Conservation (phyloP, 2,888 invertebrate genomes). For the Yponomeuta malinellus region DNA sequence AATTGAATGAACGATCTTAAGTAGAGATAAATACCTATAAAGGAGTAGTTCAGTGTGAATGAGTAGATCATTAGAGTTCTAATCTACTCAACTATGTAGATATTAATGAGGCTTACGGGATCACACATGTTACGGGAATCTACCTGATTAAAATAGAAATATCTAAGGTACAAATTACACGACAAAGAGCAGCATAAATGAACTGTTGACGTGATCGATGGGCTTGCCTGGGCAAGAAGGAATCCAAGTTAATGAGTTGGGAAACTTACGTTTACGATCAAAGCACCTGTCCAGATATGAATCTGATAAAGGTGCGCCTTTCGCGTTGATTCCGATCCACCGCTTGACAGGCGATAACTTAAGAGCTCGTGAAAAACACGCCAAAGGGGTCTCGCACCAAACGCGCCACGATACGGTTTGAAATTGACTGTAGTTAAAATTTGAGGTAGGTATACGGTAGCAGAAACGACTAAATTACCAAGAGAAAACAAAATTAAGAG, state of each 20-base stretch:
- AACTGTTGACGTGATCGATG: background rate
- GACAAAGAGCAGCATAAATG: conserved; percentile 5
- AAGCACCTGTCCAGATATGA: background rate
- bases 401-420: background rate
- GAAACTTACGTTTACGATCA: conserved; percentile 3
- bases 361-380: background rate
- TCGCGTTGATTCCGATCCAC: background rate
- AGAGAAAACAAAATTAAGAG: too few species aligned
- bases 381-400: background rate
- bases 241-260: background rate
- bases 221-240: background rate
- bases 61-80: background rate
- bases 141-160: background rate
- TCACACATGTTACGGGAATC: background rate
- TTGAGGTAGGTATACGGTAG: background rate
- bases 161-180: background rate
- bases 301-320: conserved; percentile 2
- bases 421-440: background rate
- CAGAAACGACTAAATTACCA: too few species aligned
- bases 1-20: too few species aligned
- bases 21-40: too few species aligned
- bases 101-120: background rate
- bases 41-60: background rate
- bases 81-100: background rate
- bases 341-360: conserved; percentile 4